A percentile compares a stretch with the other conserved stretches of the same genome.
These are phyloP conservation scores for Rhimphoctona megacephalus DNA, from an alignment of 2,888 invertebrate genomes.

Conservation along the genomic window DNA sequence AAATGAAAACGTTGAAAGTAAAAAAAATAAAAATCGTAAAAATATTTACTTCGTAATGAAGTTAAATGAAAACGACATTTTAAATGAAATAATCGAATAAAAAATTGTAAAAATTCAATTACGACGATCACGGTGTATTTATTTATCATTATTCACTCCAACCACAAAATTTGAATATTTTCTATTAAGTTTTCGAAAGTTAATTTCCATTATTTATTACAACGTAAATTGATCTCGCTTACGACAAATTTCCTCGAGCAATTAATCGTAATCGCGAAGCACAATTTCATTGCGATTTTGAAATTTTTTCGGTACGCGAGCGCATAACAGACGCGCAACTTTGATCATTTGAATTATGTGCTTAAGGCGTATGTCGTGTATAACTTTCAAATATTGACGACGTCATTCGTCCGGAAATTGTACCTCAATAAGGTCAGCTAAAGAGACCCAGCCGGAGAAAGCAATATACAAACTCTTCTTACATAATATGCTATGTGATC, in stretches of 20 bases:
- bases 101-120: background rate
- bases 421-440: slow-evolving; percentile 72
- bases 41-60: background rate
- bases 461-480: slow-evolving; percentile 72
- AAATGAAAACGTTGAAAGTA: background rate
- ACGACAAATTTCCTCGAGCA: background rate
- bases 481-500: slow-evolving; percentile 77
- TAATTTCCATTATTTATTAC: background rate
- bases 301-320: background rate
- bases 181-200: background rate
- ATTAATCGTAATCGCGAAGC: background rate
- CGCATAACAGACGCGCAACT: slow-evolving; percentile 1
- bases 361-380: slow-evolving; percentile 6
- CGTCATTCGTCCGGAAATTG: slow-evolving; percentile 28
- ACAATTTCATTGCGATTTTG: background rate
- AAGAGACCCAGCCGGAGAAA: slow-evolving; percentile 76
- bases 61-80: background rate
- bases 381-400: slow-evolving; percentile 63
- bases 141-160: background rate
- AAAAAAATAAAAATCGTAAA: background rate
- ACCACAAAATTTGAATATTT: background rate
- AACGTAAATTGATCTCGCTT: background rate
- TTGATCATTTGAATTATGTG: slow-evolving; percentile 24
- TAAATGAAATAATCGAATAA: background rate
- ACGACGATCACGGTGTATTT: background rate